A percentile compares a stretch with the other conserved stretches of the same genome.
Evolutionary conservation across 2,113 vertebrate genomes (phyloP).

Genomic region (Podarcis cretensis): DNA sequence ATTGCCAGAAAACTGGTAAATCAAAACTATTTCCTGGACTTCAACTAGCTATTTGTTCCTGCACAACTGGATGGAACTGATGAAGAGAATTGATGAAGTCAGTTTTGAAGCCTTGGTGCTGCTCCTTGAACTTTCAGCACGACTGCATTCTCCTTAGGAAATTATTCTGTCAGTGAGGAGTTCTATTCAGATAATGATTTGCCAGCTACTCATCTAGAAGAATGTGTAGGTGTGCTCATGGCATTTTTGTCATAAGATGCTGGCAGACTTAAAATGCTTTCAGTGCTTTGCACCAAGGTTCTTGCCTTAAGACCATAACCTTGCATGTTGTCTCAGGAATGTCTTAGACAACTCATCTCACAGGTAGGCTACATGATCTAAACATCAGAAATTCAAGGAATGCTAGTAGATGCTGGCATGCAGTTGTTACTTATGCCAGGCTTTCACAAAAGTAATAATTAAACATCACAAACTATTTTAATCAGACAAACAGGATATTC

Average conservation of each 20-base stretch:
- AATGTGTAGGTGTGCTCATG: not conserved
- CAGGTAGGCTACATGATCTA: not conserved
- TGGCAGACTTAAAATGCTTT: not conserved
- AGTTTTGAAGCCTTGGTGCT: not conserved
- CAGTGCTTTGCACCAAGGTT: not conserved
- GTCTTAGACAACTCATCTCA: not conserved
- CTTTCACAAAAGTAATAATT: not conserved
- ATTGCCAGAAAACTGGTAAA: not conserved
- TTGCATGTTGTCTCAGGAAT: not conserved
- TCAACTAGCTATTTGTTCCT: not conserved
- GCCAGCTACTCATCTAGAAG: not conserved
- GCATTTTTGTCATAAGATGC: not conserved
- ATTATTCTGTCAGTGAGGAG: not conserved
- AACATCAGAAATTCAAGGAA: not conserved
- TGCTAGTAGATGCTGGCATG: not conserved
- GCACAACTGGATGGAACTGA: not conserved
- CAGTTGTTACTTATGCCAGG: not conserved
- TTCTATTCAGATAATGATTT: not conserved
- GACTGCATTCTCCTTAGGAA: not conserved
- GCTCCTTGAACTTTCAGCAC: not conserved
- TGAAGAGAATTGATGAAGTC: not conserved
- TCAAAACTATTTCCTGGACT: not conserved
- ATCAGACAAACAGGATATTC: not conserved
- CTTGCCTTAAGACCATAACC: not conserved
- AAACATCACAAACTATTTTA: not conserved